Percentiles rank a stretch among this genome's conserved stretches.
phyloP scores from a whole-genome alignment of 2,797 vertebrate species.

The Sebastes ruberrimus region DNA sequence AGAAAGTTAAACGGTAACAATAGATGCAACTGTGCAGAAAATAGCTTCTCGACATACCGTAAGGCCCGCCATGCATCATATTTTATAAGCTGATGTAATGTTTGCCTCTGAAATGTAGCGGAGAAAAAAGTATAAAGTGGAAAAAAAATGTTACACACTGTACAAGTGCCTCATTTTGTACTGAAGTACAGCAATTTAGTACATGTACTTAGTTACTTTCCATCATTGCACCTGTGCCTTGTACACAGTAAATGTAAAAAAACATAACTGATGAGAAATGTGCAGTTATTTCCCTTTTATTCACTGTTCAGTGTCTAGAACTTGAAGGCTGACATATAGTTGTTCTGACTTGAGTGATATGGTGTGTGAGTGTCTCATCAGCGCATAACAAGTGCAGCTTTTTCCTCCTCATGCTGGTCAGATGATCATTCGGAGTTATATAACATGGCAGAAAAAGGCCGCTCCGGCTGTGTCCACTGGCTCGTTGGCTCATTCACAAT shows the following conservation, averaged over 20 bases:
- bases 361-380: background rate
- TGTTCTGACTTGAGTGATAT: background rate
- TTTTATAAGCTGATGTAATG: background rate
- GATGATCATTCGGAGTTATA: slow-evolving; percentile 16
- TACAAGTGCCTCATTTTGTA: background rate
- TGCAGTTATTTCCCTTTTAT: background rate
- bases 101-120: background rate
- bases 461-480: slow-evolving; percentile 1
- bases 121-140: background rate
- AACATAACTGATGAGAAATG: background rate
- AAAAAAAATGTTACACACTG: background rate
- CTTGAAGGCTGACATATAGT: background rate
- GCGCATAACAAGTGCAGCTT: background rate
- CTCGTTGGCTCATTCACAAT: slow-evolving; percentile 20
- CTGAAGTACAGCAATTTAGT: background rate
- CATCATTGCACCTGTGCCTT: background rate
- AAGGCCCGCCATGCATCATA: too few species aligned
- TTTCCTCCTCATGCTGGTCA: slow-evolving; percentile 1
- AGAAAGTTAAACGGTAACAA: background rate
- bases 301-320: background rate
- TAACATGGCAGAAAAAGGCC: slow-evolving; percentile 21
- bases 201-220: background rate
- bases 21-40: background rate
- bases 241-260: background rate
- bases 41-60: too few species aligned